phyloP scores from a whole-genome alignment of 2,888 invertebrate species.

The Dromius quadrimaculatus region DNA sequence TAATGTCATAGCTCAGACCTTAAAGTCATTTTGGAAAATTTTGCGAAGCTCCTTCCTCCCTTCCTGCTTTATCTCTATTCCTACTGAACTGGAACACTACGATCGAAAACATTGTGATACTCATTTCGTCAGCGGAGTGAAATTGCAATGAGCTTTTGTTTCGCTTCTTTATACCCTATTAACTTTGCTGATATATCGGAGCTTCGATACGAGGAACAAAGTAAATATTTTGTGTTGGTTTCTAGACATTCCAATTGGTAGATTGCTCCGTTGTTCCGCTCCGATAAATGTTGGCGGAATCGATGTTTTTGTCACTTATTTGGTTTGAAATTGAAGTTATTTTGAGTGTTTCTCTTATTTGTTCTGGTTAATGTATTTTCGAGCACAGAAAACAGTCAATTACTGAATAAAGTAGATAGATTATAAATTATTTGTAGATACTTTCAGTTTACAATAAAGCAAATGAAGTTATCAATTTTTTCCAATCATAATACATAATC shows the following conservation, averaged over 20 bases:
- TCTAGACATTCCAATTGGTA: conserved; percentile 2
- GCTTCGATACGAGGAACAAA: conserved; percentile 3
- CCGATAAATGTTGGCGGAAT: conserved; percentile 5
- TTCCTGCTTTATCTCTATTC: too few relatives aligned
- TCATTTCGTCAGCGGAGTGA: conserved; percentile 28
- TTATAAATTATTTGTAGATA: too few relatives aligned
- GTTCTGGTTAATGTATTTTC: not conserved
- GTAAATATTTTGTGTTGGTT: conserved; percentile 19
- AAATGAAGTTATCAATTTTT: too few relatives aligned
- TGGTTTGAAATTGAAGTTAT: conserved; percentile 24
- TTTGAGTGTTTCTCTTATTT: conserved; percentile 7
- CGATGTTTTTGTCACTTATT: conserved; percentile 19
- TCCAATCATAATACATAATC: too few relatives aligned
- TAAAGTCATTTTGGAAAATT: too few relatives aligned
- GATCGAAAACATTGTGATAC: too few relatives aligned
- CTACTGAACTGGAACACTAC: too few relatives aligned
- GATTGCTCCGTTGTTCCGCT: not conserved
- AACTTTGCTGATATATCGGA: conserved; percentile 13
- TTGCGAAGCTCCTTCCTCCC: too few relatives aligned
- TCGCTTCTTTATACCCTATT: conserved; percentile 31
- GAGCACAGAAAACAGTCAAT: too few relatives aligned
- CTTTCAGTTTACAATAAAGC: too few relatives aligned
- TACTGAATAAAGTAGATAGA: too few relatives aligned
- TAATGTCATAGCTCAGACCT: too few relatives aligned
- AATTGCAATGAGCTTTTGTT: conserved; percentile 24